phyloP scores from a whole-genome alignment of 1,140 invertebrate species.

The Bombus confusus region DNA sequence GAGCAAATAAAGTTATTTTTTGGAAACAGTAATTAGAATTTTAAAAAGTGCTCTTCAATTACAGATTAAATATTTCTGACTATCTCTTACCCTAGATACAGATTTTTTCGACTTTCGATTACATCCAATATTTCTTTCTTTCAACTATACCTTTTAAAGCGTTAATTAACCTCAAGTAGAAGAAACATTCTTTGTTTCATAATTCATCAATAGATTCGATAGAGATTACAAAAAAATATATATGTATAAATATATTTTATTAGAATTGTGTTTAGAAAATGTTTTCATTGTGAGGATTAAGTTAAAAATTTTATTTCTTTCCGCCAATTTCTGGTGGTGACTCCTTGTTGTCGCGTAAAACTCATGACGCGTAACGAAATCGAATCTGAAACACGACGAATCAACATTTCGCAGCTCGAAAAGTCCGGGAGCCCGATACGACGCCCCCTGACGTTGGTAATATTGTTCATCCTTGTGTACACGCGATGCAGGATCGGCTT shows the following conservation, averaged over 20 bases:
- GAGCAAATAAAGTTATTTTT: too few relatives aligned
- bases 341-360: too few relatives aligned
- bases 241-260: background rate
- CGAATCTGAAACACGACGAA: background rate
- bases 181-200: too few relatives aligned
- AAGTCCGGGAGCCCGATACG: background rate
- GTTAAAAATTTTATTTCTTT: background rate
- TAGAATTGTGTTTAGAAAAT: too few relatives aligned
- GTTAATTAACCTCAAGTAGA: background rate
- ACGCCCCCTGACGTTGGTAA: background rate
- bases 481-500: conserved; percentile 29
- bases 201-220: too few relatives aligned
- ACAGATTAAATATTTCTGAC: background rate
- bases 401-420: background rate
- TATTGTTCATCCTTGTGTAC: conserved; percentile 23
- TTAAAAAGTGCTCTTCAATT: background rate
- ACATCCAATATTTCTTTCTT: too few relatives aligned
- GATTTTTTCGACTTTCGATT: too few relatives aligned
- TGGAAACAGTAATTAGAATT: too few relatives aligned
- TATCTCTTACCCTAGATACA: background rate
- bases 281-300: too few relatives aligned
- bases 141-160: background rate
- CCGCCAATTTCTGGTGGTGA: background rate
- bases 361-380: background rate
- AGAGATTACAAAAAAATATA: background rate